These are phyloP conservation scores for Antennarius striatus DNA, from an alignment of 2,113 vertebrate genomes.

Conservation along the genomic window DNA sequence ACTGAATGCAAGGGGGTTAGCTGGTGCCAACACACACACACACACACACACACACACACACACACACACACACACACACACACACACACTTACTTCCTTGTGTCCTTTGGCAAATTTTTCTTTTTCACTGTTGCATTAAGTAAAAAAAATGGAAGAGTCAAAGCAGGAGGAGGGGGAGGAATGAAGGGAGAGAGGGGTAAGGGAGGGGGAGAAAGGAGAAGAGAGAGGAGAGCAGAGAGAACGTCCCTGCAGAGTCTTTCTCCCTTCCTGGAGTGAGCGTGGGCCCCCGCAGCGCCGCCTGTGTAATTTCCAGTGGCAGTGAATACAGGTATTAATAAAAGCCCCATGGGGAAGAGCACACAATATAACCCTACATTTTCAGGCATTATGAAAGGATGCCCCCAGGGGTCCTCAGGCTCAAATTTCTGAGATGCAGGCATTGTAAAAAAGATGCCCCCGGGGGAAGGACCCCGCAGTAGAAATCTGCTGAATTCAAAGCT, in stretches of 20 bases:
- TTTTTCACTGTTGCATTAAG: constrained; percentile 99
- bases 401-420: constrained; percentile 99
- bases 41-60: constrained; percentile 84
- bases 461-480: constrained; percentile 97
- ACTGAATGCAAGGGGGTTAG: constrained; percentile 90
- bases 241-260: constrained; percentile 98
- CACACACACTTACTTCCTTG: constrained; percentile 69
- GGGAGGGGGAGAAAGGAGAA: constrained; percentile 61
- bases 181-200: not conserved
- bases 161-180: constrained; percentile 44
- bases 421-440: constrained; percentile 99
- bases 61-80: constrained; percentile 44
- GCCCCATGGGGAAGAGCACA: constrained; percentile 99
- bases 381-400: constrained; percentile 99
- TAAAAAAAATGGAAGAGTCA: constrained; percentile 60
- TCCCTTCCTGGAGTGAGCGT: constrained; percentile 97
- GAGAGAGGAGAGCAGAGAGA: constrained; percentile 78
- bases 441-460: constrained; percentile 98
- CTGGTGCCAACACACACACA: constrained; percentile 87
- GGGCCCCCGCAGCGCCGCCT: constrained; percentile 96
- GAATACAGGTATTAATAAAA: constrained; percentile 99
- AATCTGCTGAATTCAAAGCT: constrained; percentile 99
- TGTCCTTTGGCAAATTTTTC: constrained; percentile 99
- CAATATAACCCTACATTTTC: constrained; percentile 99
- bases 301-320: constrained; percentile 99